Evolutionary conservation across 2,113 vertebrate genomes (phyloP).

Genomic region (Labeo rohita): DNA sequence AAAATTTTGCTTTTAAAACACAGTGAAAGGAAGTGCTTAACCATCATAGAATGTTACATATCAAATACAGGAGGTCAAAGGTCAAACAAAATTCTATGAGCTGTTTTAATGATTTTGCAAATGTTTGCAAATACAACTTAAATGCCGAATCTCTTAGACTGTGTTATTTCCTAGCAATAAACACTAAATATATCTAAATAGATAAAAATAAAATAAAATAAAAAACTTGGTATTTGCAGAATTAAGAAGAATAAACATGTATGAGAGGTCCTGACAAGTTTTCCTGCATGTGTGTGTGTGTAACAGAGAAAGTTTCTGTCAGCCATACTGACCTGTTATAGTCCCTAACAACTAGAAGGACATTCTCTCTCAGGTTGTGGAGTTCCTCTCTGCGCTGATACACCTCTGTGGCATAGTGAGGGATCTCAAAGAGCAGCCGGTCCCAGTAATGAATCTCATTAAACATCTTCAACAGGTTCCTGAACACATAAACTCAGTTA

Average conservation of each 20-base stretch:
- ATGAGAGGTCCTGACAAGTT: background rate
- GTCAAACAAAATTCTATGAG: background rate
- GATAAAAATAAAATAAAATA: too few species aligned
- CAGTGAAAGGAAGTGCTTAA: too few species aligned
- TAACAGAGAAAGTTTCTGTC: background rate
- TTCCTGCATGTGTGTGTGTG: background rate
- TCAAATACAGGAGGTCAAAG: background rate
- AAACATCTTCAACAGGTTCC: slow-evolving; percentile 79
- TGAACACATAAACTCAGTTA: slow-evolving; percentile 58
- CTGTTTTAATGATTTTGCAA: background rate
- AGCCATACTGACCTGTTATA: slow-evolving; percentile 82
- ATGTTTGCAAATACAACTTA: background rate
- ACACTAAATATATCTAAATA: too few species aligned
- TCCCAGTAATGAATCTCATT: slow-evolving; percentile 86
- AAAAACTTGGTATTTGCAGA: too few species aligned
- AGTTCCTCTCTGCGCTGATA: slow-evolving; percentile 80
- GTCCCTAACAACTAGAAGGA: slow-evolving; percentile 78
- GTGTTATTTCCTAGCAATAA: too few species aligned
- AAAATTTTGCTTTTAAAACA: too few species aligned
- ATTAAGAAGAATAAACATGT: background rate
- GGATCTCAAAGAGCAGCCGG: slow-evolving; percentile 81
- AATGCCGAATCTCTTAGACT: background rate
- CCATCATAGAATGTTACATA: background rate
- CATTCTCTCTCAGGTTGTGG: slow-evolving; percentile 75
- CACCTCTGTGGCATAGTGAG: slow-evolving; percentile 75